These are phyloP conservation scores for Melanitta fusca DNA, from an alignment of 2,797 vertebrate genomes.

Conservation along the genomic window DNA sequence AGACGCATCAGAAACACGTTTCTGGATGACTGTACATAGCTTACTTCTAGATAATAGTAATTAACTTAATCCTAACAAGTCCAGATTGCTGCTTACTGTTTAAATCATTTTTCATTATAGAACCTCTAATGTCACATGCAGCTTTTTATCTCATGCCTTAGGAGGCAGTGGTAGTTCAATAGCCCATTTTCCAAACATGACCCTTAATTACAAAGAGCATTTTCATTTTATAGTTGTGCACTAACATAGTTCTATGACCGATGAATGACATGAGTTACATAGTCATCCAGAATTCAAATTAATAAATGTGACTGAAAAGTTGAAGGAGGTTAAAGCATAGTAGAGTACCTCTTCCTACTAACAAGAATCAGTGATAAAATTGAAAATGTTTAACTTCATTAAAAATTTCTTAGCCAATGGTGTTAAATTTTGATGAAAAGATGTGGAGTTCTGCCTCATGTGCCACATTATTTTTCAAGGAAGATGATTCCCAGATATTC, in stretches of 20 bases:
- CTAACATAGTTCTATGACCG: neutral
- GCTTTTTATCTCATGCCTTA: neutral
- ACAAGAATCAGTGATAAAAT: neutral
- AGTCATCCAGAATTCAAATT: neutral
- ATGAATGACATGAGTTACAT: neutral
- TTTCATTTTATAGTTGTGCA: neutral
- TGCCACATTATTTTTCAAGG: neutral
- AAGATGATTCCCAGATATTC: neutral
- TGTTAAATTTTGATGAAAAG: neutral
- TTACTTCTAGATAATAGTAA: slow-evolving; percentile 62
- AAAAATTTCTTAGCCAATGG: neutral
- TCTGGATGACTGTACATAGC: slow-evolving; percentile 52
- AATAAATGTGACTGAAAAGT: neutral
- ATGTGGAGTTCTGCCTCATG: neutral
- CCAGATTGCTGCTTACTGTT: slow-evolving; percentile 36
- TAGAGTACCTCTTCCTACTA: neutral
- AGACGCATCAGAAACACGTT: slow-evolving; percentile 37
- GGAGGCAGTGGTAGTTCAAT: neutral
- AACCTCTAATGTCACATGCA: neutral
- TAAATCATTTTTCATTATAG: slow-evolving; percentile 27
- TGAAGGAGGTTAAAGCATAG: neutral
- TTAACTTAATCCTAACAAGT: slow-evolving; percentile 64
- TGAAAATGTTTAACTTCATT: neutral
- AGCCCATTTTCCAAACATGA: neutral
- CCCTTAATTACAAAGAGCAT: neutral